Percentiles rank a stretch among this genome's conserved stretches.
These are phyloP conservation scores for Pinna nobilis DNA, from an alignment of 1,140 invertebrate species.

Conservation along the genomic window DNA sequence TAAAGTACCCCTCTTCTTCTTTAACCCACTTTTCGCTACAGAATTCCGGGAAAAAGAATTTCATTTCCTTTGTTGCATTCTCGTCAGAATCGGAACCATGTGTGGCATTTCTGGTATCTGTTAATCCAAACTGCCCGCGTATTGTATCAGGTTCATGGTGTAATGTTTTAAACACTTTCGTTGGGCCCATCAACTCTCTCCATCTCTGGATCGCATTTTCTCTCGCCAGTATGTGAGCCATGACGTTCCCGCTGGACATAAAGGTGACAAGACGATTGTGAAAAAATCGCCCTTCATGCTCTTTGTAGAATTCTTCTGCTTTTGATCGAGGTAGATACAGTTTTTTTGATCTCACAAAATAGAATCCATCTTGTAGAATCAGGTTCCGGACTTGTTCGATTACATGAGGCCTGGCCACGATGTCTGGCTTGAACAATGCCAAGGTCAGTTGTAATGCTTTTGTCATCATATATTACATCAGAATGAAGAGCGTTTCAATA, in stretches of 20 bases:
- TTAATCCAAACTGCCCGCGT: slow-evolving; percentile 88
- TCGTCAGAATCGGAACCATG: slow-evolving; percentile 92
- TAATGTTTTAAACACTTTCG: slow-evolving; percentile 85
- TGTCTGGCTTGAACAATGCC: slow-evolving; percentile 70
- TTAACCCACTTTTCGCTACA: slow-evolving; percentile 78
- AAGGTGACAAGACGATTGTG: slow-evolving; percentile 89
- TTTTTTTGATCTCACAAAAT: slow-evolving; percentile 83
- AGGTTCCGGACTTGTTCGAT: slow-evolving; percentile 74
- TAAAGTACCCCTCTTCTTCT: slow-evolving; percentile 46
- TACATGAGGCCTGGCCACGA: slow-evolving; percentile 64
- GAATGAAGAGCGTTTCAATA: neutral
- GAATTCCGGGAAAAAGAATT: slow-evolving; percentile 90
- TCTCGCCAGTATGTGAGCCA: slow-evolving; percentile 85
- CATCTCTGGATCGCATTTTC: slow-evolving; percentile 86
- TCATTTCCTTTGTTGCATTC: slow-evolving; percentile 85
- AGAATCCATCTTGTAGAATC: slow-evolving; percentile 84
- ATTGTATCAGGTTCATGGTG: slow-evolving; percentile 86
- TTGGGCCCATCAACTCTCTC: slow-evolving; percentile 90
- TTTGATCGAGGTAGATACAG: slow-evolving; percentile 79
- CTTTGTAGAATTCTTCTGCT: slow-evolving; percentile 87
- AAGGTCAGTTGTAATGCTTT: slow-evolving; percentile 65
- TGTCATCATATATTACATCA: neutral
- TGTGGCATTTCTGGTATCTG: slow-evolving; percentile 93
- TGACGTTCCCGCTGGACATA: slow-evolving; percentile 90
- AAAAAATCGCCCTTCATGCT: slow-evolving; percentile 91